phyloP scores from a whole-genome alignment of 35 echinoderm and acorn worm genomes.

The Strongylocentrotus purpuratus region DNA sequence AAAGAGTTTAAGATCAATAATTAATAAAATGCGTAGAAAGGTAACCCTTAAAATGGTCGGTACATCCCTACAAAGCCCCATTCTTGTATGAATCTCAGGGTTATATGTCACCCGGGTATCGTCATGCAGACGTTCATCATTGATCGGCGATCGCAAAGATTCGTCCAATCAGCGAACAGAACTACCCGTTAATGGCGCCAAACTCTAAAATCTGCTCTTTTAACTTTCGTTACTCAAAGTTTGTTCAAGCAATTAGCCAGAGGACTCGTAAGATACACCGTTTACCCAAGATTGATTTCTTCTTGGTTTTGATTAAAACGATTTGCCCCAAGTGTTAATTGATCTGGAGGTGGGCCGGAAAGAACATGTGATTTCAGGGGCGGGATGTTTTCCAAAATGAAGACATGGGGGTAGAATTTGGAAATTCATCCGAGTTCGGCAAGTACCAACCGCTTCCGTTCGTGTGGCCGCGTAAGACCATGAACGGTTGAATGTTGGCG shows the following conservation, averaged over 20 bases:
- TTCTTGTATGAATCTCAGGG: neutral
- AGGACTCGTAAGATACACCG: conserved; percentile 35
- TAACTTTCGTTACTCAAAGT: conserved; percentile 15
- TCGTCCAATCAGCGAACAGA: conserved; percentile 22
- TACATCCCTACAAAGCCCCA: neutral
- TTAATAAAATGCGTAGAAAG: neutral
- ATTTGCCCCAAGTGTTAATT: conserved; percentile 39
- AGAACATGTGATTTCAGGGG: conserved; percentile 41
- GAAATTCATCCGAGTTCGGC: conserved; percentile 28
- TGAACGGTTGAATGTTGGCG: neutral
- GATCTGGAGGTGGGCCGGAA: conserved; percentile 48
- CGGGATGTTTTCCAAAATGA: conserved; percentile 38
- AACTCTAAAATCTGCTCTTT: neutral
- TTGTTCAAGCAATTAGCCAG: conserved; percentile 45
- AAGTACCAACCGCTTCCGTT: conserved; percentile 26
- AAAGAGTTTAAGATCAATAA: neutral
- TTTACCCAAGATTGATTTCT: conserved; percentile 20
- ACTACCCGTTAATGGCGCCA: neutral
- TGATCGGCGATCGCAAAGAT: neutral
- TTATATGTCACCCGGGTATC: neutral
- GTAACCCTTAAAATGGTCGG: neutral
- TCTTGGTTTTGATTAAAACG: conserved; percentile 23
- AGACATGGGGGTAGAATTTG: neutral
- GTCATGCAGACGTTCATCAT: neutral
- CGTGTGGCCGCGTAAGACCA: conserved; percentile 38